Conservation (phyloP, 2,888 invertebrate genomes). For the Xestia sexstrigata region DNA sequence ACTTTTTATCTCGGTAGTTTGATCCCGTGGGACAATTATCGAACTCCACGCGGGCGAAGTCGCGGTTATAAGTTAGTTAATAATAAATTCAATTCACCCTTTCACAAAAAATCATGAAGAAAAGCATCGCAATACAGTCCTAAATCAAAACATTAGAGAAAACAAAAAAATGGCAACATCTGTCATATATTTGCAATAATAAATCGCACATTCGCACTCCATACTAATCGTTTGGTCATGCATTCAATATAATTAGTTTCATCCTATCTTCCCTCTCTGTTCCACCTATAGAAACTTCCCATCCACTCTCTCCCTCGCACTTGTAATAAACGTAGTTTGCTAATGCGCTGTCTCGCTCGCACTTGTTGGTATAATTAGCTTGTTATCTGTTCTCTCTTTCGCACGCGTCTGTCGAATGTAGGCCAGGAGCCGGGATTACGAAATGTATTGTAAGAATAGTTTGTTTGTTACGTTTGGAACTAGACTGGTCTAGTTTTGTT, state of each 20-base stretch:
- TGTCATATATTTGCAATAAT: conserved; percentile 45
- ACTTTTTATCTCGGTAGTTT: too few relatives aligned
- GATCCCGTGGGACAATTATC: too few relatives aligned
- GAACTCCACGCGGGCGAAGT: too few relatives aligned
- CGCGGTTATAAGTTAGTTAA: too few relatives aligned
- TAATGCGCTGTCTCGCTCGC: conserved; percentile 9
- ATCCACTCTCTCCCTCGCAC: conserved; percentile 32
- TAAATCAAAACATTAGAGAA: conserved; percentile 42
- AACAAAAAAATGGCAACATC: conserved; percentile 47
- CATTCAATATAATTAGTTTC: conserved; percentile 59
- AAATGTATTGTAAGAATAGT: conserved; percentile 49
- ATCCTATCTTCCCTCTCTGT: conserved; percentile 30
- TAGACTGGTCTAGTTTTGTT: conserved; percentile 4
- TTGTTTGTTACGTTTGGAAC: conserved; percentile 25
- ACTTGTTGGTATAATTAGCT: conserved; percentile 51
- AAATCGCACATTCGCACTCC: conserved; percentile 66
- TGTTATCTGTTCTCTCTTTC: conserved; percentile 64
- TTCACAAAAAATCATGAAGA: conserved; percentile 12
- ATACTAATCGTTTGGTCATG: conserved; percentile 61
- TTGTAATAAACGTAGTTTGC: background rate
- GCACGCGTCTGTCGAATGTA: conserved; percentile 57
- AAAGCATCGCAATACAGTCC: conserved; percentile 12
- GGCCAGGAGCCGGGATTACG: conserved; percentile 60
- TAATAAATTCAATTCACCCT: conserved; percentile 13
- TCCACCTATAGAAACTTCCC: conserved; percentile 10